Base-by-base conservation (phyloP, 2,888 invertebrate genomes). In the Habroteleia sp. region DNA sequence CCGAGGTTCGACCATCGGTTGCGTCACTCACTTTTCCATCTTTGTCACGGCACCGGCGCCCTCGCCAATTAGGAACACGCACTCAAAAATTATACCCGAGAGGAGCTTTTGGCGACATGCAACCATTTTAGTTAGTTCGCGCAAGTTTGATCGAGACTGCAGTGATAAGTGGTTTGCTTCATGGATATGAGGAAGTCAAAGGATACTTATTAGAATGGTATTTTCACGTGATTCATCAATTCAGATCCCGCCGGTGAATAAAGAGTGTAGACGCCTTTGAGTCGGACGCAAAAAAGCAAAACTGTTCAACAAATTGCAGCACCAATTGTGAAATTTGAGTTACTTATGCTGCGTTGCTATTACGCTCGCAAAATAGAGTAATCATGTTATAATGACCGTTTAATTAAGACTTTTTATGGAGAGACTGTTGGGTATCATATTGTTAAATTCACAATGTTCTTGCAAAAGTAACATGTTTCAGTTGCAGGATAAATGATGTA, bases 11-110 rank as follows among this genome's bases (percentile, higher is more conserved):
- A 14, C 39, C 29, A 35, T 35, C 54, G 46, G 46, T 10, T 14
- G 65, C 44, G 44, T 54, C 65, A 66, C 37, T 54, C 54, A 44
- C 20, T 35, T 54, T 56, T 54, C 46, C 66, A 66, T 46, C 44
- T 39, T 56, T 54, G 33, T 65, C 33, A 10, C 31, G 13, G 23
- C 25, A 10, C n/a, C 8, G 20, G 17, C 48, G 17, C 41, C 60
- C 29, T 39, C 10, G 31, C 42, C 41, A 65, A 54, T 65, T 60
- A 60, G 25, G 14, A 8, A 33, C 58, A 58, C 58, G 58, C 58
- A 58, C 23, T 35, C 23, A 44, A 44, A 58, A 54, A 39, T 39
- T 14, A n/a, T 35, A 3, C 17, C 27, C n/a, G n/a, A 16, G 41
- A 10, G 23, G 23, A 23, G 23, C 41, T 33, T 20, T 17, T 11